Conservation (phyloP, 1,140 invertebrate genomes). For the Cotesia chilonis region DNA sequence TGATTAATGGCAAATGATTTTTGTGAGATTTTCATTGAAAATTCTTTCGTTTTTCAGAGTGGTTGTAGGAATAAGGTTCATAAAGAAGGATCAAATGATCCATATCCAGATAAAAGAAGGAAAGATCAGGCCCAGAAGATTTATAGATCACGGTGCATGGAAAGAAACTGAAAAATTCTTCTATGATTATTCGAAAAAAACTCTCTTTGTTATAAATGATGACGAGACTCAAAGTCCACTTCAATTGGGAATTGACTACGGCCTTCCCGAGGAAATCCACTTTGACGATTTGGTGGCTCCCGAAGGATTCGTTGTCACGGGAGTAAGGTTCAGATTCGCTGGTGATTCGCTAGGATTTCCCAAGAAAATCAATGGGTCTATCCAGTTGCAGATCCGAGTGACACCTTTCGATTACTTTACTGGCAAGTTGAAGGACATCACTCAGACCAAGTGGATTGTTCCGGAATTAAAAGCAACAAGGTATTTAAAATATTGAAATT, state of each 20-base stretch:
- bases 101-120: constrained; percentile 3
- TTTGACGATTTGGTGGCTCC: not conserved
- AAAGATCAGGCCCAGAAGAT: not conserved
- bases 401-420: not conserved
- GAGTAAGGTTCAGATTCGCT: not conserved
- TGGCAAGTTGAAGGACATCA: not conserved
- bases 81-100: not conserved
- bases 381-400: not conserved
- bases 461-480: not conserved
- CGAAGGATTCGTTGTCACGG: not conserved
- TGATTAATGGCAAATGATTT: not conserved
- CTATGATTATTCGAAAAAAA: not conserved
- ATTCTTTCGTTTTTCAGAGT: not conserved
- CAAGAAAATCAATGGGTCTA: not conserved
- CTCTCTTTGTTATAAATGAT: not conserved
- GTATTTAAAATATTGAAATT: not conserved
- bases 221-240: not conserved
- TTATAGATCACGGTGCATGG: not conserved
- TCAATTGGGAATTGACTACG: not conserved
- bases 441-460: not conserved
- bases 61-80: not conserved
- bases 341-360: not conserved
- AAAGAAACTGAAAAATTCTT: not conserved
- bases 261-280: not conserved
- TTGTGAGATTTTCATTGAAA: no score